Evolutionary conservation across 1,140 invertebrate genomes (phyloP).

Genomic region (Drosophila truncata): DNA sequence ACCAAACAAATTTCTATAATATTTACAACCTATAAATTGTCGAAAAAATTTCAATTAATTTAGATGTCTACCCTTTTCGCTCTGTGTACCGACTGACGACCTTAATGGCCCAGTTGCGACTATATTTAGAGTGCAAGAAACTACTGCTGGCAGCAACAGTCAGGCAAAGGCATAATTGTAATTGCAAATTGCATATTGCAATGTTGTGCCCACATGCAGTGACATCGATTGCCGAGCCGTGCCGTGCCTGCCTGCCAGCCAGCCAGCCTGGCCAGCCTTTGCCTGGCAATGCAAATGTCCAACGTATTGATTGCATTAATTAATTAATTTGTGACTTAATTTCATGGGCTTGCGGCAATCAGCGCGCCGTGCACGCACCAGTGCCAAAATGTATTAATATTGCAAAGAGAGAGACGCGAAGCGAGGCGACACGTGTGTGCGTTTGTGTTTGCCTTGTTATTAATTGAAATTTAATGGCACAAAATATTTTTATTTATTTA

Average conservation of each 20-base stretch:
- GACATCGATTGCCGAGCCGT: conserved; percentile 27
- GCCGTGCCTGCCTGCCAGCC: neutral
- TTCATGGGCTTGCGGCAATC: conserved; percentile 83
- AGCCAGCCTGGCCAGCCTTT: conserved; percentile 1
- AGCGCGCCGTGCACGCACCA: conserved; percentile 68
- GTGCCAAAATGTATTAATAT: conserved; percentile 81
- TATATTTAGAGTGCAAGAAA: conserved; percentile 72
- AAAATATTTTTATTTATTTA: conserved; percentile 83
- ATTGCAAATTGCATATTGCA: conserved; percentile 77
- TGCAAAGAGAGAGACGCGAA: conserved; percentile 53
- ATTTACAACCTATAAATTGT: neutral
- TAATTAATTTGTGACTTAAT: conserved; percentile 85
- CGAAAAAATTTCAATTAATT: fast-evolving
- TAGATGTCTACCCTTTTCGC: neutral
- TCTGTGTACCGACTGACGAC: conserved; percentile 26
- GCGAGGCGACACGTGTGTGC: conserved; percentile 19
- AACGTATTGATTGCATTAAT: conserved; percentile 84
- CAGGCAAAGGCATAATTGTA: conserved; percentile 72
- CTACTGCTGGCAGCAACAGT: conserved; percentile 46
- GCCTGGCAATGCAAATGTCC: conserved; percentile 74
- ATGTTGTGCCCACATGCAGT: conserved; percentile 60
- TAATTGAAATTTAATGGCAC: conserved; percentile 84
- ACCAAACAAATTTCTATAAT: neutral
- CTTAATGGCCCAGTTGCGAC: conserved; percentile 52
- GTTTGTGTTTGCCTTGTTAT: conserved; percentile 80